Evolutionary conservation across 2,888 invertebrate genomes (phyloP).

Genomic region (Leptopterna dolabrata): DNA sequence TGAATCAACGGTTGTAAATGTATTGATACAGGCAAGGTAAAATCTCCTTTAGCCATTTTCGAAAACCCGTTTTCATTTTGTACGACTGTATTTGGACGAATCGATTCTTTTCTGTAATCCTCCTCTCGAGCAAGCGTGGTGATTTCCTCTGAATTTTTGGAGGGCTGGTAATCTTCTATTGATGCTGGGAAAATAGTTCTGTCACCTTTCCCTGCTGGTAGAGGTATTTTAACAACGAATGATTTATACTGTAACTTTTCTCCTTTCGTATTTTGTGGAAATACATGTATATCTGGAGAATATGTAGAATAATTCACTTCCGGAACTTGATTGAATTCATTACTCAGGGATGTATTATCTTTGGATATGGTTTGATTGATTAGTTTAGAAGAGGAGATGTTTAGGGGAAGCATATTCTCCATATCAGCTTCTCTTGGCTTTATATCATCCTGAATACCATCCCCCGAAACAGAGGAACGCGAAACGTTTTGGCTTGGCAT

Average conservation of each 20-base stretch:
- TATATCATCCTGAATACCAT: not conserved
- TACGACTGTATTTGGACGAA: not conserved
- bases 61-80: not conserved
- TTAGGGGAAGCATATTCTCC: not conserved
- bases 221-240: not conserved
- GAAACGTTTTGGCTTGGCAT: not conserved
- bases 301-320: not conserved
- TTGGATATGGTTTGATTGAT: not conserved
- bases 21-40: not conserved
- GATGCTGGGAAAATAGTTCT: not conserved
- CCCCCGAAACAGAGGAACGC: not conserved
- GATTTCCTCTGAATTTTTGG: not conserved
- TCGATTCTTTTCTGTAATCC: no score
- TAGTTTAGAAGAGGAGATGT: not conserved
- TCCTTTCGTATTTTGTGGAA: not conserved
- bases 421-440: not conserved
- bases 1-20: not conserved
- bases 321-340: no score
- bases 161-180: not conserved
- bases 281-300: not conserved
- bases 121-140: not conserved
- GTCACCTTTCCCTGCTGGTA: not conserved
- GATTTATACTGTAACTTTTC: not conserved
- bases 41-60: not conserved
- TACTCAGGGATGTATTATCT: not conserved